Evolutionary conservation across 2,113 vertebrate genomes (phyloP).

Genomic region (Tichodroma muraria): DNA sequence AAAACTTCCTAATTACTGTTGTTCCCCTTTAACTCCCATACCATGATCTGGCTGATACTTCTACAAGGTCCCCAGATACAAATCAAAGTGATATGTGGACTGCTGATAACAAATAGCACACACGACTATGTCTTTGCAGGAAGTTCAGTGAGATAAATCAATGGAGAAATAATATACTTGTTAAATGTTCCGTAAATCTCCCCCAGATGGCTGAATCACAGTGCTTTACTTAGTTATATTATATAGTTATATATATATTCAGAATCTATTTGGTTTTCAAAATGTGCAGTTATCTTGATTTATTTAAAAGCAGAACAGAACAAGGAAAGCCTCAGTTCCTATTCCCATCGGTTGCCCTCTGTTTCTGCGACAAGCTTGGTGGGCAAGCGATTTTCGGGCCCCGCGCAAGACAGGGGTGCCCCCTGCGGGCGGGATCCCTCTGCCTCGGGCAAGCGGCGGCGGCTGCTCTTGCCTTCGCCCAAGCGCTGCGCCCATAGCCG

Average conservation of each 20-base stretch:
- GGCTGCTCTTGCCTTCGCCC: background rate
- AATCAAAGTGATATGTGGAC: background rate
- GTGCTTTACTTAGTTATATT: background rate
- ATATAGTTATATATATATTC: background rate
- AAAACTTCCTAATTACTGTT: background rate
- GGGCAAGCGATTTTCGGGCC: background rate
- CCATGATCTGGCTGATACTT: background rate
- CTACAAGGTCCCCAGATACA: too few species aligned
- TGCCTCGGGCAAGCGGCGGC: background rate
- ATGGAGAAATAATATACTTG: background rate
- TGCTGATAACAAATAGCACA: background rate
- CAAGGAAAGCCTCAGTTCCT: background rate
- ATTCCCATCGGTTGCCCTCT: too few species aligned
- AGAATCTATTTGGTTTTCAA: background rate
- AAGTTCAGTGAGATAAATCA: background rate
- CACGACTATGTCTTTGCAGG: background rate
- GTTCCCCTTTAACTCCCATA: background rate
- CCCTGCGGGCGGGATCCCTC: background rate
- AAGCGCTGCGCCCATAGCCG: background rate
- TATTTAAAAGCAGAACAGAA: too few species aligned
- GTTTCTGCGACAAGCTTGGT: background rate
- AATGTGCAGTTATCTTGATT: rapidly evolving
- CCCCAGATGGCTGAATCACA: background rate
- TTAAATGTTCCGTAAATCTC: background rate
- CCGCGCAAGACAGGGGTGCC: background rate